These are phyloP conservation scores for Daktulosphaira vitifoliae DNA, from an alignment of 1,140 invertebrate species.

Conservation along the genomic window DNA sequence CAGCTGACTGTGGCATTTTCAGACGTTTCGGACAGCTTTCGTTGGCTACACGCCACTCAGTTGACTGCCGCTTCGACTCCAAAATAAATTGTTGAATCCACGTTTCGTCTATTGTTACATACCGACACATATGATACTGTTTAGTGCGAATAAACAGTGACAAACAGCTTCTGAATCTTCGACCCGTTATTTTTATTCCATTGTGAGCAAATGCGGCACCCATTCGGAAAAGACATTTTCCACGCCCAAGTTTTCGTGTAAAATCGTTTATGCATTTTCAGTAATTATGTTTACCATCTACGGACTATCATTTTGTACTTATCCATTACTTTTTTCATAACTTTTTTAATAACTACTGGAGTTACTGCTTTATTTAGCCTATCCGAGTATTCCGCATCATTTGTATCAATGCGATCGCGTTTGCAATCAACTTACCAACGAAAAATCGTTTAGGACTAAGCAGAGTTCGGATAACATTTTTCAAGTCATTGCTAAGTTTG, in stretches of 20 bases:
- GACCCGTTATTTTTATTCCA: conserved; percentile 10
- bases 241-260: conserved; percentile 10
- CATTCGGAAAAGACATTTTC: conserved; percentile 3
- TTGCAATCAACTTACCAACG: neutral
- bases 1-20: neutral
- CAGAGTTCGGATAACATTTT: neutral
- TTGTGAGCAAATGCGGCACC: conserved; percentile 15
- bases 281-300: conserved; percentile 1
- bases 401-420: too few species aligned
- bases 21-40: neutral
- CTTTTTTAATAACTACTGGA: neutral
- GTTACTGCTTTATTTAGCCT: neutral
- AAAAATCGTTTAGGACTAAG: too few species aligned
- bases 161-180: too few species aligned
- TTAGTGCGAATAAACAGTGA: too few species aligned
- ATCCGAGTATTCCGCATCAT: neutral
- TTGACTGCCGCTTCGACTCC: neutral
- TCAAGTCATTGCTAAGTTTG: neutral
- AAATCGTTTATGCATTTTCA: neutral
- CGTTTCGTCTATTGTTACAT: neutral
- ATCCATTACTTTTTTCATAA: neutral
- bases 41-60: neutral
- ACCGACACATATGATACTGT: neutral
- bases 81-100: neutral
- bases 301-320: neutral